Evolutionary conservation across 2,888 invertebrate species (phyloP).

Genomic region (Himalopsyche anomala): DNA sequence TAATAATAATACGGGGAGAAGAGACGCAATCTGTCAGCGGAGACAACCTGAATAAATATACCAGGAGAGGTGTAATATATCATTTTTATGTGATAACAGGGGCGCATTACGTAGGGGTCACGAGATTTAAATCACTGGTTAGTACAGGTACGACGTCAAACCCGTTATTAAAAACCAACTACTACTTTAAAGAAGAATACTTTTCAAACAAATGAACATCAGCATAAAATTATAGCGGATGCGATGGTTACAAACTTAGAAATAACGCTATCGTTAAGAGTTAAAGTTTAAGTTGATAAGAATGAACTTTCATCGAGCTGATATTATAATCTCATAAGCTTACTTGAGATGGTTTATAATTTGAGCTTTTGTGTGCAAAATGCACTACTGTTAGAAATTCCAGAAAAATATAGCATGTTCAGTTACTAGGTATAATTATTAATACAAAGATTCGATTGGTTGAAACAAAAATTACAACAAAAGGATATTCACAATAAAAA

Average conservation of each 20-base stretch:
- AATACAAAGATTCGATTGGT: no score
- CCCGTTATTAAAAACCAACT: not conserved
- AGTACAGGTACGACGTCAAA: not conserved
- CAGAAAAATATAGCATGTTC: no score
- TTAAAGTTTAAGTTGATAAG: no score
- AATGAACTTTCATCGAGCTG: no score
- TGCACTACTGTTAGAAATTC: no score
- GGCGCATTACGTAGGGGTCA: not conserved
- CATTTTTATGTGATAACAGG: slow-evolving; percentile 21
- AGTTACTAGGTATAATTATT: no score
- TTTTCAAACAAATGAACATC: not conserved
- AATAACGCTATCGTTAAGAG: no score
- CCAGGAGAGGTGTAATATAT: slow-evolving; percentile 3
- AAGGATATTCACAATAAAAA: no score
- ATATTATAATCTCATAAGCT: no score
- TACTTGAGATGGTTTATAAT: no score
- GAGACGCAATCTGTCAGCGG: slow-evolving; percentile 29
- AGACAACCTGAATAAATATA: slow-evolving; percentile 34
- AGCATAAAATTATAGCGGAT: not conserved
- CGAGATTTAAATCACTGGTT: slow-evolving; percentile 5
- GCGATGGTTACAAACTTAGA: not conserved
- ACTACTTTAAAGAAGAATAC: not conserved
- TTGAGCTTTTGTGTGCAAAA: no score
- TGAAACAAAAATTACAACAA: no score
- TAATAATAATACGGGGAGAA: slow-evolving; percentile 13